These are phyloP conservation scores for Neocrepidodera transversa DNA, from an alignment of 2,888 invertebrate species.

Conservation along the genomic window DNA sequence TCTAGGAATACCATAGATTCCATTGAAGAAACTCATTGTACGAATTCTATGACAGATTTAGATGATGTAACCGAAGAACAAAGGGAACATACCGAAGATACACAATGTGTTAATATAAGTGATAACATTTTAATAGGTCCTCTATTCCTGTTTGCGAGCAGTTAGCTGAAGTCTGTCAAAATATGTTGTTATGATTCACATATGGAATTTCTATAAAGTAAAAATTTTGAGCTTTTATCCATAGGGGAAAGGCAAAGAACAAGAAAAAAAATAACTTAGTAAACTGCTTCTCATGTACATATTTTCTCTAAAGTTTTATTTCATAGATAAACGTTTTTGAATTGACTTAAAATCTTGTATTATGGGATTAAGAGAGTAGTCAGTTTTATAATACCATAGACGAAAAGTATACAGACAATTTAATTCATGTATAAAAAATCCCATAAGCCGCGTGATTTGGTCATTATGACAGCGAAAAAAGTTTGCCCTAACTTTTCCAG, in stretches of 20 bases:
- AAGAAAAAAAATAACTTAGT: too few relatives aligned
- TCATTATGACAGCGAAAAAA: neutral
- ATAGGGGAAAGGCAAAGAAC: neutral
- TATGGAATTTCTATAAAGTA: too few relatives aligned
- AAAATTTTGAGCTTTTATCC: neutral
- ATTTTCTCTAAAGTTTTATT: neutral
- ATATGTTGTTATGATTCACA: too few relatives aligned
- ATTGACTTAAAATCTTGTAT: neutral
- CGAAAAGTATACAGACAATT: neutral
- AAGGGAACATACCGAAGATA: neutral
- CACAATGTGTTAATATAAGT: neutral
- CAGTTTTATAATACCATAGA: neutral
- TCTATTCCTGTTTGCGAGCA: too few relatives aligned
- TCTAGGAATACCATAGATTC: neutral
- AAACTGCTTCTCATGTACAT: neutral
- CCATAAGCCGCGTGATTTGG: too few relatives aligned
- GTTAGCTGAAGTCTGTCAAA: too few relatives aligned
- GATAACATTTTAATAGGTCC: too few relatives aligned
- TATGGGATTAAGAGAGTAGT: neutral
- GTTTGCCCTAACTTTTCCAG: too few relatives aligned
- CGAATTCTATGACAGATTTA: too few relatives aligned
- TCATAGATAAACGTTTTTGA: neutral
- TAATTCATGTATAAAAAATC: too few relatives aligned
- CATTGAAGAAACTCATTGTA: too few relatives aligned
- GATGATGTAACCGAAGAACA: neutral